These are phyloP conservation scores for Potamilus streckersoni DNA, from an alignment of 1,140 invertebrate genomes.

Conservation along the genomic window DNA sequence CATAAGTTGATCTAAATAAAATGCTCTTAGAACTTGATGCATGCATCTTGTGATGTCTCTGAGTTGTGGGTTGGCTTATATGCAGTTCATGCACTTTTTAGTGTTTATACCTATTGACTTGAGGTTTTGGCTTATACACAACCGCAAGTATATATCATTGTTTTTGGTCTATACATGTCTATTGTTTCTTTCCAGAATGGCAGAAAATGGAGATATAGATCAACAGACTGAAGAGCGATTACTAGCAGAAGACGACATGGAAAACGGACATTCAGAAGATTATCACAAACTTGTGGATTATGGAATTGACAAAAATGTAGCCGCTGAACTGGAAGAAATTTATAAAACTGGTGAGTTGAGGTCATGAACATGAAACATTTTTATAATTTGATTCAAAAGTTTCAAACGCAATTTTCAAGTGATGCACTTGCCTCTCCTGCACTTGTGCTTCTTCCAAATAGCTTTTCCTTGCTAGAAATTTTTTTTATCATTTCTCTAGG, in stretches of 20 bases:
- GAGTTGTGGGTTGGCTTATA: too few relatives aligned
- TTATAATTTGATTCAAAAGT: neutral
- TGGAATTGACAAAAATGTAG: constrained; percentile 93
- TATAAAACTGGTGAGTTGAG: constrained; percentile 85
- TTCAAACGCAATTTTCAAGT: neutral
- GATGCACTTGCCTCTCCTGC: neutral
- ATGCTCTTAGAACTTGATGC: too few relatives aligned
- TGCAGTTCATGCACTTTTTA: too few relatives aligned
- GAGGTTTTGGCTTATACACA: too few relatives aligned
- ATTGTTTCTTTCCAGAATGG: constrained; percentile 37
- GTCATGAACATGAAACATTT: neutral
- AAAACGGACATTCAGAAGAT: constrained; percentile 79
- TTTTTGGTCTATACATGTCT: neutral
- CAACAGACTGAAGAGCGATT: constrained; percentile 42
- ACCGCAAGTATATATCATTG: too few relatives aligned
- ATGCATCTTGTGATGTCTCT: too few relatives aligned
- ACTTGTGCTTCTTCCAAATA: neutral
- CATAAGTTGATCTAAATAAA: too few relatives aligned
- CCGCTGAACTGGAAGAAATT: constrained; percentile 94
- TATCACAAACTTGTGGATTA: constrained; percentile 81
- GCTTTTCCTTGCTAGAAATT: neutral
- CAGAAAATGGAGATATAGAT: constrained; percentile 43
- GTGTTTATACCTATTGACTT: too few relatives aligned
- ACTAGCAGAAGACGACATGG: constrained; percentile 36
- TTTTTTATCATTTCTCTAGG: too few relatives aligned